Base-by-base conservation (phyloP, 1,140 invertebrate genomes). In the Papilio polytes region DNA sequence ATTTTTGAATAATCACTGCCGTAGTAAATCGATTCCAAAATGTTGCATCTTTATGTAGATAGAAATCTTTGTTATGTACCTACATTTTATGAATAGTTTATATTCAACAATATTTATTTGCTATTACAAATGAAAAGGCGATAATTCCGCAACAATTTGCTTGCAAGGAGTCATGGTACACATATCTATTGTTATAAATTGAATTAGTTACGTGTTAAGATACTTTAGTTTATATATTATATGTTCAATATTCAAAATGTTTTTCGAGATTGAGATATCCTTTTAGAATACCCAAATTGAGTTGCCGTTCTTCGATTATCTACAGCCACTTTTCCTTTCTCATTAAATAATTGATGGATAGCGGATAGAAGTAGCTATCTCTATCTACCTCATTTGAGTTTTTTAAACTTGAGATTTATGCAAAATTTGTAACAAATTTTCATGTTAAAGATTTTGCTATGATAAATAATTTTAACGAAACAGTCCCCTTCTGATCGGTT, bases 341-440 rank as follows among this genome's bases (percentile, higher is more conserved):
- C 53, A 6, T 18, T 6, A 41, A 41, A 41, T 41, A 59, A 20
- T 63, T 26, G 0, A 26, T 26, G 59, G 12, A 63, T 63, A 13
- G 59, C n/a, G 20, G 59, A 63, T 26, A 63, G 10, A 10, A 26
- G 22, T 26, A 63, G 59, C 59, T 22, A 63, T 26, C 20, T 63
- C 59, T 63, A 20, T 63, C 59, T 63, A 63, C 22, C 22, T 26
- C 59, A 63, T 26, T 63, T 26, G 59, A 26, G 59, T 63, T n/a
- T n/a, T n/a, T n/a, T n/a, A 63, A 22, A 63, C 59, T 22, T 26
- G 59, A 63, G 20, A 63, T 63, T 63, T 63, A 63, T 63, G 48
- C 56, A 87, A 86, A 92, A 93, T 93, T 90, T 90, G 84, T 91
- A 92, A 92, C 80, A n/a, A n/a, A n/a, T n/a, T n/a, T n/a, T n/a